Conservation (phyloP, 1,140 invertebrate species). For the Diachasmimorpha longicaudata region DNA sequence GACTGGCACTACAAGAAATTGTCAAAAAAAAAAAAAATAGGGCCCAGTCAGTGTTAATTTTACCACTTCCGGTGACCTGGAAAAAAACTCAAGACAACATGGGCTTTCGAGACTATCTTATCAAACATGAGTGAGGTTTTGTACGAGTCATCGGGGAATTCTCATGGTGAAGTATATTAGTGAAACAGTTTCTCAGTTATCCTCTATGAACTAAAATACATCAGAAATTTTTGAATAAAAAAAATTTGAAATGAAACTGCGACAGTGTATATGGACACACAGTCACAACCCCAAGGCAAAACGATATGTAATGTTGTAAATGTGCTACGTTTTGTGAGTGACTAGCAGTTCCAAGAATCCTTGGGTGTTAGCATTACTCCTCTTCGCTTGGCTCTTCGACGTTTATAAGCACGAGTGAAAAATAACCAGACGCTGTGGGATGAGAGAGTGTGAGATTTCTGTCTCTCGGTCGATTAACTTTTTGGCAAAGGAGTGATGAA, state of each 20-base stretch:
- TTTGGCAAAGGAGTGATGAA: neutral
- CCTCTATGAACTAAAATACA: neutral
- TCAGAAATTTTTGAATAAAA: neutral
- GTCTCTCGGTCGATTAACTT: neutral
- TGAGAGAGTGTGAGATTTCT: neutral
- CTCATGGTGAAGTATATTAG: neutral
- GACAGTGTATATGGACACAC: neutral
- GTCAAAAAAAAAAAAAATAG: neutral
- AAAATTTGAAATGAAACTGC: neutral
- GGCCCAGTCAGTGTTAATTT: neutral
- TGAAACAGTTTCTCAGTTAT: neutral
- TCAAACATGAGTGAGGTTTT: neutral
- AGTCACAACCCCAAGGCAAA: neutral
- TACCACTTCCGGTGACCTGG: conserved; percentile 32
- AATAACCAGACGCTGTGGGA: neutral
- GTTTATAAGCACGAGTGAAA: conserved; percentile 1
- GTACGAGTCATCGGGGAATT: conserved; percentile 8
- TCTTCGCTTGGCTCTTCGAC: neutral
- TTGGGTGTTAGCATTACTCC: neutral
- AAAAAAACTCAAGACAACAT: neutral
- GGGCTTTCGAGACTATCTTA: conserved; percentile 14
- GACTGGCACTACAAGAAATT: neutral
- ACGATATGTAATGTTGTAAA: neutral
- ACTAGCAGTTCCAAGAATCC: neutral
- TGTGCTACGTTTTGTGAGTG: conserved; percentile 1